These are phyloP conservation scores for Scolanthus callimorphus DNA, from an alignment of 92 coral and sea anemone genomes.

Conservation along the genomic window DNA sequence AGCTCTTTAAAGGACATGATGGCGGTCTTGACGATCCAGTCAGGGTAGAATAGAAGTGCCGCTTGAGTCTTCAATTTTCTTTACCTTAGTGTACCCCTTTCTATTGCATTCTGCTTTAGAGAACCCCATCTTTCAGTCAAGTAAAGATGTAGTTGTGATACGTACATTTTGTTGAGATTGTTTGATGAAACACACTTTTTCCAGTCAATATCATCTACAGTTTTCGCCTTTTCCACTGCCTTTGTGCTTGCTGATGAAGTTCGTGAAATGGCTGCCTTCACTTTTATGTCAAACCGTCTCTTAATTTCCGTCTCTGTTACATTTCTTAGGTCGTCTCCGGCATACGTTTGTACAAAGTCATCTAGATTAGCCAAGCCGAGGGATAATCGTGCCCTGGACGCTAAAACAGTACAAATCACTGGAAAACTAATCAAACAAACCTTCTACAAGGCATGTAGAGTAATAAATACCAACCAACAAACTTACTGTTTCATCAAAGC, in stretches of 20 bases:
- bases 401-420: too few species aligned
- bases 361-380: constrained; percentile 33
- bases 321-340: constrained; percentile 41
- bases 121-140: constrained; percentile 29
- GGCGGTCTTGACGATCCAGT: too few species aligned
- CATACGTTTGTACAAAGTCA: constrained; percentile 30
- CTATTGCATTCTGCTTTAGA: constrained; percentile 3
- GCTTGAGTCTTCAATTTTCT: too few species aligned
- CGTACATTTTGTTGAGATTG: constrained; percentile 24
- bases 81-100: too few species aligned
- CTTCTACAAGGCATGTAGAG: too few species aligned
- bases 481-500: too few species aligned
- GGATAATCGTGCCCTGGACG: too few species aligned
- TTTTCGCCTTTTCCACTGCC: constrained; percentile 38
- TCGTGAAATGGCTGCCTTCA: constrained; percentile 30
- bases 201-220: constrained; percentile 56
- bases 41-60: neutral
- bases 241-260: constrained; percentile 40
- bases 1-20: too few species aligned
- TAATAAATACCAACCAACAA: too few species aligned
- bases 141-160: constrained; percentile 41
- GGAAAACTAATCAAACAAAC: too few species aligned
- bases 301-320: constrained; percentile 29
- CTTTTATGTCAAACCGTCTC: constrained; percentile 21
- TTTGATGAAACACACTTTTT: constrained; percentile 11